Evolutionary conservation across 2,113 vertebrate species (phyloP).

Genomic region (Arenaria interpres): DNA sequence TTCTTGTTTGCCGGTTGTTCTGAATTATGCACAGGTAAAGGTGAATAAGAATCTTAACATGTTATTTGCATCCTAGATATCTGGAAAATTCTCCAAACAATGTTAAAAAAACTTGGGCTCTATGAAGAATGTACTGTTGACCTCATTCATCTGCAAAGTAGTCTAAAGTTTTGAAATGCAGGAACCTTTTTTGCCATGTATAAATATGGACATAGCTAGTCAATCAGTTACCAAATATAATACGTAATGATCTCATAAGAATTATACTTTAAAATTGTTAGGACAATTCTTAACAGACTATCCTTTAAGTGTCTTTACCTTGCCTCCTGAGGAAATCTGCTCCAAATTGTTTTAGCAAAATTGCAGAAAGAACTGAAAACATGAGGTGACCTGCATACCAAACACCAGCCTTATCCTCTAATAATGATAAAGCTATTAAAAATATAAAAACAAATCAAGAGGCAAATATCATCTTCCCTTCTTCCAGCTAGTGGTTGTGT

Average conservation of each 20-base stretch:
- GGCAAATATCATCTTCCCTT: not conserved
- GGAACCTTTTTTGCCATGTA: accelerated
- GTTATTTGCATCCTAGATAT: not conserved
- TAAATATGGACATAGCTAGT: not conserved
- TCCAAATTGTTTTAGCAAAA: not conserved
- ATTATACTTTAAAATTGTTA: not conserved
- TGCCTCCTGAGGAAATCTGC: not conserved
- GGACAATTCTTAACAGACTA: not conserved
- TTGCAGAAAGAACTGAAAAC: not conserved
- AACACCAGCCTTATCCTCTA: not conserved
- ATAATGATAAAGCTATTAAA: not conserved
- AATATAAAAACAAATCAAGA: not conserved
- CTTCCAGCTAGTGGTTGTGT: not conserved
- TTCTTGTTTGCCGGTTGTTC: not conserved
- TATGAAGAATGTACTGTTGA: not conserved
- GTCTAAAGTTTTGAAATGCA: not conserved
- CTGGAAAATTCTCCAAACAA: not conserved
- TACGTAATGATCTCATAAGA: not conserved
- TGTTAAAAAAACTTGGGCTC: not conserved
- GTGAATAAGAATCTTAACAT: not conserved
- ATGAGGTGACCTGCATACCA: not conserved
- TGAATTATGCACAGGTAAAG: not conserved
- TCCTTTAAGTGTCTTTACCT: not conserved
- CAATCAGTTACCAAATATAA: not conserved
- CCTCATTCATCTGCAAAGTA: not conserved